phyloP scores from a whole-genome alignment of 1,140 invertebrate species.

The Brachionus rotundiformis region DNA sequence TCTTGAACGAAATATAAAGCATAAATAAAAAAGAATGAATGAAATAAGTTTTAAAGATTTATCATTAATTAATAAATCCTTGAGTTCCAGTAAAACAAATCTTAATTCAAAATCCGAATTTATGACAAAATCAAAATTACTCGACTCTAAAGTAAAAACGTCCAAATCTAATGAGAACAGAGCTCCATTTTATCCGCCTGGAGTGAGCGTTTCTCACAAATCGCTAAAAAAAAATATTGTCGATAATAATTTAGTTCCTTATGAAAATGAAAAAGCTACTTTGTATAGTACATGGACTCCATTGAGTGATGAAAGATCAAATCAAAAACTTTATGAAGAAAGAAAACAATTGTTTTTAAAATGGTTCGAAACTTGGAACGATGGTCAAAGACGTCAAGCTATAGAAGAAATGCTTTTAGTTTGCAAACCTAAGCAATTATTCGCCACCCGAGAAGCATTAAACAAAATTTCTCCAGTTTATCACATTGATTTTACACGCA shows the following conservation, averaged over 20 bases:
- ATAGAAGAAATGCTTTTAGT: conserved; percentile 33
- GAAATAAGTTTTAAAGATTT: conserved; percentile 45
- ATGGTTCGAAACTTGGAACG: conserved; percentile 52
- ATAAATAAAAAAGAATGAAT: conserved; percentile 22
- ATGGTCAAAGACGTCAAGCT: conserved; percentile 3
- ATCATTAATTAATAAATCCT: conserved; percentile 23
- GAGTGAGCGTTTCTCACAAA: neutral
- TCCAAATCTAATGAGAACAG: conserved; percentile 26
- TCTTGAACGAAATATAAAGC: neutral
- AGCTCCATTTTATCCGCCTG: conserved; percentile 45
- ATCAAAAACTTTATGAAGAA: conserved; percentile 49
- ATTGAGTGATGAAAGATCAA: conserved; percentile 52
- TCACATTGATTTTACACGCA: conserved; percentile 60
- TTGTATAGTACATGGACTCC: conserved; percentile 52
- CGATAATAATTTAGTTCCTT: conserved; percentile 34
- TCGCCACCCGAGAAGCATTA: conserved; percentile 22
- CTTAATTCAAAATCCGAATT: neutral
- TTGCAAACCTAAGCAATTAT: conserved; percentile 48
- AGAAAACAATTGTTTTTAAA: conserved; percentile 48
- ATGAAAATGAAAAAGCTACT: conserved; percentile 44
- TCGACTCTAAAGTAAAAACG: neutral
- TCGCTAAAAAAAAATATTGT: conserved; percentile 3
- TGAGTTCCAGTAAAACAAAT: conserved; percentile 38
- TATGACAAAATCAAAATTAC: neutral
- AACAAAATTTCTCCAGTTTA: conserved; percentile 48